Evolutionary conservation across 2,797 vertebrate species (phyloP).

Genomic region (Malurus leucopterus): DNA sequence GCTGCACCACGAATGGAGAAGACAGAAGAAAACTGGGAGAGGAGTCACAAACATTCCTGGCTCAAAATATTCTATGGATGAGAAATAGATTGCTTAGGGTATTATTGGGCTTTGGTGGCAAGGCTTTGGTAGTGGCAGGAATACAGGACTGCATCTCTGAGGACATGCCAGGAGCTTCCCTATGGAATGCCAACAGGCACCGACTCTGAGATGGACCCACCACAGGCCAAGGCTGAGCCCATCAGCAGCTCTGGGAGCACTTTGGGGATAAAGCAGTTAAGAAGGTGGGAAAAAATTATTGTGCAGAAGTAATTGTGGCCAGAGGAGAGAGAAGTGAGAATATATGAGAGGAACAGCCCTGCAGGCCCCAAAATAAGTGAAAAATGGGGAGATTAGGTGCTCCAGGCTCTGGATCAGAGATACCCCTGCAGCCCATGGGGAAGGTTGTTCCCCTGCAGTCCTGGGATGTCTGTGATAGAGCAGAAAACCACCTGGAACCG

Average conservation of each 20-base stretch:
- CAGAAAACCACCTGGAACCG: neutral
- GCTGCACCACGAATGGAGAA: neutral
- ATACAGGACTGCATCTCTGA: neutral
- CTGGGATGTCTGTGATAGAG: neutral
- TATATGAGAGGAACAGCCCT: neutral
- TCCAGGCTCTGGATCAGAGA: neutral
- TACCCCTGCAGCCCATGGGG: neutral
- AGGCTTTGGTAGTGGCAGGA: neutral
- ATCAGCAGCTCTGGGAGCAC: neutral
- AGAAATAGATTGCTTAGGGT: neutral
- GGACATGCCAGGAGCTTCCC: neutral
- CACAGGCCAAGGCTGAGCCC: neutral
- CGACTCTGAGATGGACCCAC: accelerated
- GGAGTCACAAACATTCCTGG: neutral
- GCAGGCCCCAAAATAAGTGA: neutral
- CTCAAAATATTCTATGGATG: neutral
- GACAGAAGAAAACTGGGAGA: neutral
- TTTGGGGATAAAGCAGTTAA: neutral
- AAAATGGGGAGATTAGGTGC: accelerated
- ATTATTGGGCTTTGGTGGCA: neutral
- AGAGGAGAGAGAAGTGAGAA: neutral
- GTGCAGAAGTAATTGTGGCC: neutral
- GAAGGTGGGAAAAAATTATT: neutral
- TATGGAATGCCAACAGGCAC: neutral
- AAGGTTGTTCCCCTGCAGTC: neutral